phyloP scores from a whole-genome alignment of 2,113 vertebrate genomes.

The Gobius niger region DNA sequence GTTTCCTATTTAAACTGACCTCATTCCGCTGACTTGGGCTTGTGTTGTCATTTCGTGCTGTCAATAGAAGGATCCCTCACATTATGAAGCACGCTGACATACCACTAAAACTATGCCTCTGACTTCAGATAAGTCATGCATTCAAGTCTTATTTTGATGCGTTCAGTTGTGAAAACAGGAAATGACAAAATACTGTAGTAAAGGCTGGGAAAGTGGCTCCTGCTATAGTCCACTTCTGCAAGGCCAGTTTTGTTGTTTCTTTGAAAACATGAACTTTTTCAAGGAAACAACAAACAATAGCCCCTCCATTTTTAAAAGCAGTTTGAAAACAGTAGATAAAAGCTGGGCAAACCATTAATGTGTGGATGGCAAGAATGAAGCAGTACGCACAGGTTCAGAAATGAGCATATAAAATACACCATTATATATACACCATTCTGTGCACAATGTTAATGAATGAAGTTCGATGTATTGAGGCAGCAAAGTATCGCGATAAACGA shows the following conservation, averaged over 20 bases:
- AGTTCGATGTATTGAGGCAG: too few species aligned
- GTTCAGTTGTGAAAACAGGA: background rate
- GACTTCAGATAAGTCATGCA: background rate
- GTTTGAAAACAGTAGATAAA: background rate
- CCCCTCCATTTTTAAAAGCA: background rate
- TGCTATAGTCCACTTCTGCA: background rate
- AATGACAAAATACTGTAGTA: background rate
- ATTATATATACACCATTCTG: too few species aligned
- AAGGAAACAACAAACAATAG: too few species aligned
- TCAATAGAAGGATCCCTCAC: constrained; percentile 36
- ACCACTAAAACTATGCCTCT: constrained; percentile 1
- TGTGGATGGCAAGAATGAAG: too few species aligned
- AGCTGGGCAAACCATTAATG: background rate
- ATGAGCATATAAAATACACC: too few species aligned
- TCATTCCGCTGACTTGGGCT: constrained; percentile 51
- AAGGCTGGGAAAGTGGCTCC: background rate
- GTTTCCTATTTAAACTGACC: constrained; percentile 70
- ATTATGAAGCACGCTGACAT: background rate
- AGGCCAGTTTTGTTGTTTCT: background rate
- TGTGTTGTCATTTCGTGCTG: constrained; percentile 52
- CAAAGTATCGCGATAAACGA: too few species aligned
- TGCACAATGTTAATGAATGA: too few species aligned
- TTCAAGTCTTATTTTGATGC: constrained; percentile 36
- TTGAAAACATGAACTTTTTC: background rate
- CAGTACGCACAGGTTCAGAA: too few species aligned